Percentiles rank a stretch among this genome's conserved stretches.
These are phyloP conservation scores for Melitaea cinxia DNA, from an alignment of 1,140 invertebrate genomes.

Conservation along the genomic window DNA sequence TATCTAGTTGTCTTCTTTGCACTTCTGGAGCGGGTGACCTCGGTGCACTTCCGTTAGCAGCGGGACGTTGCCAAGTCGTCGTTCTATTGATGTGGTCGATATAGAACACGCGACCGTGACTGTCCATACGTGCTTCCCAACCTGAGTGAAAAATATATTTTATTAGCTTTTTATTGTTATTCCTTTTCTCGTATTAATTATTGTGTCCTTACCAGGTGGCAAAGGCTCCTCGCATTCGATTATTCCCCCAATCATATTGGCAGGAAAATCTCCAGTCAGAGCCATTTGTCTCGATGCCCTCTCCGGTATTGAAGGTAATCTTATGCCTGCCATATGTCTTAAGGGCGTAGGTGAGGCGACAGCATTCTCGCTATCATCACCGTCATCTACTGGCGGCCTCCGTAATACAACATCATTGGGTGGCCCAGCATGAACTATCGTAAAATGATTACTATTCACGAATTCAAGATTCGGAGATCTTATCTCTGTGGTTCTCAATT, in stretches of 20 bases:
- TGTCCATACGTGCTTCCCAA: slow-evolving; percentile 97
- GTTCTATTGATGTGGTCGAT: slow-evolving; percentile 96
- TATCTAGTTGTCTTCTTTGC: slow-evolving; percentile 89
- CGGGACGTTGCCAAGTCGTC: slow-evolving; percentile 95
- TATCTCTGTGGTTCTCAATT: slow-evolving; percentile 77
- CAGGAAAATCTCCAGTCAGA: slow-evolving; percentile 83
- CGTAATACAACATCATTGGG: slow-evolving; percentile 70
- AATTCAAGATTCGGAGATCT: slow-evolving; percentile 80
- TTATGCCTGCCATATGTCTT: slow-evolving; percentile 87
- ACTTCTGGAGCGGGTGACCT: slow-evolving; percentile 83
- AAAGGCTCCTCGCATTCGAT: slow-evolving; percentile 89
- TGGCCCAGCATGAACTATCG: slow-evolving; percentile 74
- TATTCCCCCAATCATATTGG: slow-evolving; percentile 80
- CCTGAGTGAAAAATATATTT: slow-evolving; percentile 68
- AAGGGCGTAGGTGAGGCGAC: slow-evolving; percentile 83
- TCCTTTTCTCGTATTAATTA: not conserved
- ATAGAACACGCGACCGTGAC: slow-evolving; percentile 95
- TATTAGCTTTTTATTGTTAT: not conserved
- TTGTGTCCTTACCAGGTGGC: slow-evolving; percentile 86
- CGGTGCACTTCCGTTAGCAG: slow-evolving; percentile 79
- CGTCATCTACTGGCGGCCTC: slow-evolving; percentile 58
- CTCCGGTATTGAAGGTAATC: slow-evolving; percentile 92
- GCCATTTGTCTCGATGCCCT: slow-evolving; percentile 84
- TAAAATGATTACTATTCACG: slow-evolving; percentile 76
- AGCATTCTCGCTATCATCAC: slow-evolving; percentile 72